Evolutionary conservation across 2,797 vertebrate species (phyloP).

Genomic region (Vultur gryphus): DNA sequence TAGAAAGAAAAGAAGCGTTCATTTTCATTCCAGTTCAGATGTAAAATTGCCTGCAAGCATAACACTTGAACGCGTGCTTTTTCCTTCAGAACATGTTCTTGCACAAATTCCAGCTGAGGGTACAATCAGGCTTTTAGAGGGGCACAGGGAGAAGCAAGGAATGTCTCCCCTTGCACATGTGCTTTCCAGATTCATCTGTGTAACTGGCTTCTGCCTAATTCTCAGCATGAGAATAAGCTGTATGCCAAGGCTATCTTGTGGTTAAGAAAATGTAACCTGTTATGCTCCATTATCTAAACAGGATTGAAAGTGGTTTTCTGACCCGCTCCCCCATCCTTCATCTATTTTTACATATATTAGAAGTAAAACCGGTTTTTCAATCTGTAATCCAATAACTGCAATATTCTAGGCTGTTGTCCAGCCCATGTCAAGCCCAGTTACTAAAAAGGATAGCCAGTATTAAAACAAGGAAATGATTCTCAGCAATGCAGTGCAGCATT

Average conservation of each 20-base stretch:
- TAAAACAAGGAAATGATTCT: background rate
- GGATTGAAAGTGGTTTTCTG: background rate
- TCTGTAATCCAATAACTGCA: background rate
- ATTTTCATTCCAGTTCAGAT: background rate
- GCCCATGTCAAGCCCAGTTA: background rate
- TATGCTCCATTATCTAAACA: background rate
- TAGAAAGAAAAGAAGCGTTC: background rate
- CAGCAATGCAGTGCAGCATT: background rate
- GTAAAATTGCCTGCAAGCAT: background rate
- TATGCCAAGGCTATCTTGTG: background rate
- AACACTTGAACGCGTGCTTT: background rate
- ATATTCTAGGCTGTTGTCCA: background rate
- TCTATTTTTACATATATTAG: background rate
- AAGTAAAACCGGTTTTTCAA: background rate
- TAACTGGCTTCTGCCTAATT: background rate
- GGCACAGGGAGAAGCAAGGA: background rate
- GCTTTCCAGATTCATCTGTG: background rate
- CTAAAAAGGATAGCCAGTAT: background rate
- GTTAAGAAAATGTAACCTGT: background rate
- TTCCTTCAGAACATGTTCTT: background rate
- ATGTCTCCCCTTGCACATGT: background rate
- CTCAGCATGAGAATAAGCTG: background rate
- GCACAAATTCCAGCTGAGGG: background rate
- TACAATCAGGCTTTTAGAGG: background rate
- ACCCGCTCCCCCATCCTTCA: background rate